Evolutionary conservation across 2,888 invertebrate species (phyloP).

Genomic region (Amiota minor): DNA sequence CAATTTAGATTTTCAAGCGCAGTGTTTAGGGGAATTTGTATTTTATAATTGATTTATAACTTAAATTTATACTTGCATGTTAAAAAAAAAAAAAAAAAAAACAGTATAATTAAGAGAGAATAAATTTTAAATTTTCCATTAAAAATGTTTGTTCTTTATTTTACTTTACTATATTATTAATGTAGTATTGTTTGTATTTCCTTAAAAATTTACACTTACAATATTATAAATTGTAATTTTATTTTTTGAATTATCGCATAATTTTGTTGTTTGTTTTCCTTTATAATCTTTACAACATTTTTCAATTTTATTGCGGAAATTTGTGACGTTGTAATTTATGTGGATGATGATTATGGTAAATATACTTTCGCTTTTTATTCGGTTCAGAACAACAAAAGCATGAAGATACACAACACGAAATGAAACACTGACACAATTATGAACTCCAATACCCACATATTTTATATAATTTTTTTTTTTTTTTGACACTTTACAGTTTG

Average conservation of each 20-base stretch:
- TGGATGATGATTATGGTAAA: slow-evolving; percentile 12
- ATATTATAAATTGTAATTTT: background rate
- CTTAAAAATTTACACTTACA: background rate
- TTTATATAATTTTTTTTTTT: too few species aligned
- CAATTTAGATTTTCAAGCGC: too few species aligned
- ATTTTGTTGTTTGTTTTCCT: slow-evolving; percentile 43
- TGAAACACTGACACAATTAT: too few species aligned
- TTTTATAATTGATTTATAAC: too few species aligned
- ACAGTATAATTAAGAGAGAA: too few species aligned
- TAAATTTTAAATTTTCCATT: too few species aligned
- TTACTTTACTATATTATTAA: background rate
- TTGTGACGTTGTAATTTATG: slow-evolving; percentile 64
- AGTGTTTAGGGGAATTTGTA: too few species aligned
- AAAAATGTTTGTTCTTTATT: too few species aligned
- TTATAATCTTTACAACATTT: slow-evolving; percentile 65
- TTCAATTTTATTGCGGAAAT: slow-evolving; percentile 66
- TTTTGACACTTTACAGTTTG: too few species aligned
- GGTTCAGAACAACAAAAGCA: background rate
- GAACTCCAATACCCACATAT: too few species aligned
- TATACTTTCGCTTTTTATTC: background rate
- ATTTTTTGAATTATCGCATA: background rate
- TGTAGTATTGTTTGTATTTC: background rate
- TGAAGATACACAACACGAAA: background rate
- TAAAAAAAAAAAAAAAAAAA: too few species aligned
- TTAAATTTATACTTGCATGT: too few species aligned